Conservation (phyloP, 2,888 invertebrate genomes). For the Sminthurides aquaticus region DNA sequence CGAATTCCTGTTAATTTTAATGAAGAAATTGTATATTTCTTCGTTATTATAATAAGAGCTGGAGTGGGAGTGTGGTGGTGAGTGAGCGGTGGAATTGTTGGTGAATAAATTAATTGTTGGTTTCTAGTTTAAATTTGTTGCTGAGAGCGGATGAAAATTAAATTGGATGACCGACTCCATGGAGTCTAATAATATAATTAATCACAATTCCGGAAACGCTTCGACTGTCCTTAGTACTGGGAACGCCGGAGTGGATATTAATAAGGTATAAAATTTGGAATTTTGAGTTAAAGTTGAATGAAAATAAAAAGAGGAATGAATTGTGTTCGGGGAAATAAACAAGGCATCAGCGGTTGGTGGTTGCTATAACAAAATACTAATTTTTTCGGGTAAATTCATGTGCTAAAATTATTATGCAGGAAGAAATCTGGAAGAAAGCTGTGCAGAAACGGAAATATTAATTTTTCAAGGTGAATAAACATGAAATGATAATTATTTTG, state of each 20-base stretch:
- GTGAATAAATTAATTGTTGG: too few species aligned
- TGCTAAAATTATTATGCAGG: too few species aligned
- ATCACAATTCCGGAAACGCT: not conserved
- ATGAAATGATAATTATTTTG: too few species aligned
- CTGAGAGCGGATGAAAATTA: slow-evolving; percentile 1
- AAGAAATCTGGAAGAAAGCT: too few species aligned
- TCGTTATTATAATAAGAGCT: not conserved
- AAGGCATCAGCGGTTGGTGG: too few species aligned
- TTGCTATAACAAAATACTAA: too few species aligned
- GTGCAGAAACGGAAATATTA: too few species aligned
- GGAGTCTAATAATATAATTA: slow-evolving; percentile 13
- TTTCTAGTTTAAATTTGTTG: too few species aligned
- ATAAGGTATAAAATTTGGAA: slow-evolving; percentile 1
- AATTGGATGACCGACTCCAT: slow-evolving; percentile 22
- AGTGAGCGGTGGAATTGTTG: not conserved
- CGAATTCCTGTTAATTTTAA: not conserved
- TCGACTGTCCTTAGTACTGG: not conserved
- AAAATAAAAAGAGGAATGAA: too few species aligned
- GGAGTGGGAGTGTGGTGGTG: not conserved
- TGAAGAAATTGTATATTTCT: slow-evolving; percentile 1
- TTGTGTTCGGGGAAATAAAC: too few species aligned
- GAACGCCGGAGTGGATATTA: not conserved
- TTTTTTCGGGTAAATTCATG: too few species aligned
- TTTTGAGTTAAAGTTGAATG: not conserved
- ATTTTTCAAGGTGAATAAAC: too few species aligned